phyloP scores from a whole-genome alignment of 1,140 invertebrate species.

The Euura lappo region DNA sequence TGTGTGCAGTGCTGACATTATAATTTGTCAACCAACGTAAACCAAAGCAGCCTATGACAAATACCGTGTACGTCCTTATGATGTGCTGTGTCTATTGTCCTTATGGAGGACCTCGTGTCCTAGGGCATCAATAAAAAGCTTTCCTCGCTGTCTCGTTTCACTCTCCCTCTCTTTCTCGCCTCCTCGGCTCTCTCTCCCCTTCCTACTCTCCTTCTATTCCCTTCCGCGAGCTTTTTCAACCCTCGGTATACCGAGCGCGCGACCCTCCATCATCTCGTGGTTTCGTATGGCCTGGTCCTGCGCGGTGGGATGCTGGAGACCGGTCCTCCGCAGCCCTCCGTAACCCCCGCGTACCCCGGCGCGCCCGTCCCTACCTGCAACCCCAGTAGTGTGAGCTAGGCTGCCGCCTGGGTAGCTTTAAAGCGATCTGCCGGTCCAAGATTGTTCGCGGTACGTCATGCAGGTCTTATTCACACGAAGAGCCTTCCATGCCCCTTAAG shows the following conservation, averaged over 20 bases:
- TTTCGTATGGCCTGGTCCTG: constrained; percentile 45
- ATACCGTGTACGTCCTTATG: too few species aligned
- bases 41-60: too few species aligned
- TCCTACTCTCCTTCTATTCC: too few species aligned
- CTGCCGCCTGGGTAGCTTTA: constrained; percentile 43
- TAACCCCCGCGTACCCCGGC: constrained; percentile 22
- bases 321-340: constrained; percentile 23
- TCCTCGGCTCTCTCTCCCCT: neutral
- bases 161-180: too few species aligned
- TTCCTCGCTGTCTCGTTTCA: too few species aligned
- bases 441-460: too few species aligned
- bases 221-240: neutral
- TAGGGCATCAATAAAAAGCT: too few species aligned
- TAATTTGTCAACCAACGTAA: too few species aligned
- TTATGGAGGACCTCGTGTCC: too few species aligned
- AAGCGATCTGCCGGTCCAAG: neutral
- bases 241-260: neutral
- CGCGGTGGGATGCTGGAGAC: constrained; percentile 52
- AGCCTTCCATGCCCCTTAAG: neutral
- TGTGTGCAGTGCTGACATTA: too few species aligned
- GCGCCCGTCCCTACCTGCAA: constrained; percentile 31
- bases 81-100: too few species aligned
- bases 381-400: constrained; percentile 54
- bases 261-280: constrained; percentile 38
- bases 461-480: neutral